These are phyloP conservation scores for Tetramorium parvispinum DNA, from an alignment of 1,140 invertebrate genomes.

Conservation along the genomic window DNA sequence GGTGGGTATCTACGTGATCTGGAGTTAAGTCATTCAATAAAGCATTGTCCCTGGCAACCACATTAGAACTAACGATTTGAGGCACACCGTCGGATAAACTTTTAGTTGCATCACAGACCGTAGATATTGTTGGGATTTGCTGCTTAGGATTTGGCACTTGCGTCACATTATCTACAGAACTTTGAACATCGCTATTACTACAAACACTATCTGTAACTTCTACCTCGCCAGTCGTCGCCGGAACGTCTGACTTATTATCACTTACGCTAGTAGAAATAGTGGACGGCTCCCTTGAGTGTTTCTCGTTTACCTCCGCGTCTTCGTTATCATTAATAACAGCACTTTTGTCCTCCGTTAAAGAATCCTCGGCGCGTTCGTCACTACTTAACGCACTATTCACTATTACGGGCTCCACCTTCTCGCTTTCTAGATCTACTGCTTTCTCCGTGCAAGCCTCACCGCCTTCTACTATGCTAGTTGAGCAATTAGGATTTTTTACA, in stretches of 20 bases:
- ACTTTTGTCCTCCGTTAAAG: constrained; percentile 78
- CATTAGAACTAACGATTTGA: constrained; percentile 84
- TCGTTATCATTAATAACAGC: constrained; percentile 83
- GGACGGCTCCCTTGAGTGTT: constrained; percentile 87
- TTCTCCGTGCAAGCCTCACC: constrained; percentile 62
- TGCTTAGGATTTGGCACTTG: constrained; percentile 88
- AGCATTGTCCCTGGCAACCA: constrained; percentile 79
- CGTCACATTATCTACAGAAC: constrained; percentile 85
- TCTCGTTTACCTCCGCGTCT: constrained; percentile 76
- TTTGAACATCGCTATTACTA: constrained; percentile 85
- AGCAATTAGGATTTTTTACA: constrained; percentile 80
- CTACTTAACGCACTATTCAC: constrained; percentile 76
- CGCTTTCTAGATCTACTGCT: constrained; percentile 70
- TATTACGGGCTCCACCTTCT: constrained; percentile 72
- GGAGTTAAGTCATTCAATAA: constrained; percentile 75
- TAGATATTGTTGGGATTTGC: constrained; percentile 90
- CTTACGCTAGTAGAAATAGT: constrained; percentile 87
- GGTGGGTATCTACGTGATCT: constrained; percentile 83
- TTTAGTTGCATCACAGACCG: constrained; percentile 89
- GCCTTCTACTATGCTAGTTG: constrained; percentile 82
- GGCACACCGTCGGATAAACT: constrained; percentile 84
- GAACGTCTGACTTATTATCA: constrained; percentile 83
- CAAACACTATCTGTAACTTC: constrained; percentile 83
- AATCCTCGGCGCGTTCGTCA: constrained; percentile 72
- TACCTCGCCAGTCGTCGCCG: constrained; percentile 79